Conservation (phyloP, 2,888 invertebrate genomes). For the Orchesella flavescens region DNA sequence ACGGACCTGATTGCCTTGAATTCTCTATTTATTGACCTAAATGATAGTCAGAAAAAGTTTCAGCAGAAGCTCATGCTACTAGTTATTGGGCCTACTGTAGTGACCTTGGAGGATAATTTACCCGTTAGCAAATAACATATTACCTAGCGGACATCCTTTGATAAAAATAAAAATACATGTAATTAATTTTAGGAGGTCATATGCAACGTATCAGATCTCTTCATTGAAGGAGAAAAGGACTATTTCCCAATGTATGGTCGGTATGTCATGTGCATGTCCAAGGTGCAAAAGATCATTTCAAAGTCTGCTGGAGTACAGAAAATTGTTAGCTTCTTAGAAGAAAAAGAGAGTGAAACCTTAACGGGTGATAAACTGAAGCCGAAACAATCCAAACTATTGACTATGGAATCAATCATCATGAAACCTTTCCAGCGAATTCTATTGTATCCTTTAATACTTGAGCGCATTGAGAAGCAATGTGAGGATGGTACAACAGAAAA, state of each 20-base stretch:
- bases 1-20: slow-evolving; percentile 20
- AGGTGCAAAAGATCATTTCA: slow-evolving; percentile 6
- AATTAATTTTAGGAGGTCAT: slow-evolving; percentile 1
- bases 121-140: background rate
- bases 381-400: background rate
- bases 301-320: background rate
- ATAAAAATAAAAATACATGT: too few species aligned
- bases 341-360: background rate
- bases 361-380: background rate
- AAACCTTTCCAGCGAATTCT: slow-evolving; percentile 29
- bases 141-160: background rate
- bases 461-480: slow-evolving; percentile 1
- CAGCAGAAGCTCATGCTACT: background rate
- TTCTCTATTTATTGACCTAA: slow-evolving; percentile 5
- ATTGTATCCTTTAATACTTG: slow-evolving; percentile 25
- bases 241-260: slow-evolving; percentile 2
- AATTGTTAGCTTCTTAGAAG: slow-evolving; percentile 1
- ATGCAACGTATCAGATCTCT: slow-evolving; percentile 9
- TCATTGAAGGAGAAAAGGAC: background rate
- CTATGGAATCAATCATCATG: slow-evolving; percentile 15
- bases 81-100: background rate
- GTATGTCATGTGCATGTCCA: slow-evolving; percentile 24
- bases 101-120: background rate
- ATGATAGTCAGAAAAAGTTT: background rate
- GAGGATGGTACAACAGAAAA: slow-evolving; percentile 2